Base-by-base conservation (phyloP, 1,140 invertebrate species). In the Bombus confusus region DNA sequence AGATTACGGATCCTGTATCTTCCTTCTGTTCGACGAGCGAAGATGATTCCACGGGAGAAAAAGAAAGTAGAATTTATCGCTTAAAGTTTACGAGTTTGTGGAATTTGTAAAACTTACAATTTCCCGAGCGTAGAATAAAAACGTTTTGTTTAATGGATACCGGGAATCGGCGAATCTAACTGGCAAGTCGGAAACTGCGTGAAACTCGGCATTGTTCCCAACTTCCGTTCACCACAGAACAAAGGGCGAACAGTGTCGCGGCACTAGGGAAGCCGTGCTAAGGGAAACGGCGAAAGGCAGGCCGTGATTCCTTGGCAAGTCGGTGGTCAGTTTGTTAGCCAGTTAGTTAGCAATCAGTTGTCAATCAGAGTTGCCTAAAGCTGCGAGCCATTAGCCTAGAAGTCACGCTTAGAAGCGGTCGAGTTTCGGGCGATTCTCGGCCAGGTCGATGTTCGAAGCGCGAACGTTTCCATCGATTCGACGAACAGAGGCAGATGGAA, bases 241-340 rank as follows among this genome's bases (percentile, higher is more conserved):
- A 62, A 25, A 39, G 34, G 34, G 25, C 52, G 34, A 77, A 62
- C 59, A 41, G 13, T 62, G 74, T 76, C 74, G 57, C 28, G 6
- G 9, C n/a, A 25, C 13, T 25, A 15, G 8, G 37, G 31, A 62
- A n/a, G 57, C 28, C 74, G 37, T 39, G 57, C 25, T 22, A 77
- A 77, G 57, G 22, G 57, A 15, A 31, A 62, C 15, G 28, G 37
- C 1, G 57, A 57, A 22, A 62, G 34, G 22, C 47, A 59, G 41
- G 13, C 39, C 75, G 57, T 41, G 57, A 77, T 77, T 62, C 57
- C 57, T 77, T 62, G 34, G 37, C 10, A 77, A 62, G 57, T 77
- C 12, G 34, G 28, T 12, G 57, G 75, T 62, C 75, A 62, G 52
- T 76, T 75, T n/a, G 73, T 76, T 76, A 62, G 47, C 39, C 34